These are phyloP conservation scores for Atopsyche davidsoni DNA, from an alignment of 1,140 invertebrate genomes.

Conservation along the genomic window DNA sequence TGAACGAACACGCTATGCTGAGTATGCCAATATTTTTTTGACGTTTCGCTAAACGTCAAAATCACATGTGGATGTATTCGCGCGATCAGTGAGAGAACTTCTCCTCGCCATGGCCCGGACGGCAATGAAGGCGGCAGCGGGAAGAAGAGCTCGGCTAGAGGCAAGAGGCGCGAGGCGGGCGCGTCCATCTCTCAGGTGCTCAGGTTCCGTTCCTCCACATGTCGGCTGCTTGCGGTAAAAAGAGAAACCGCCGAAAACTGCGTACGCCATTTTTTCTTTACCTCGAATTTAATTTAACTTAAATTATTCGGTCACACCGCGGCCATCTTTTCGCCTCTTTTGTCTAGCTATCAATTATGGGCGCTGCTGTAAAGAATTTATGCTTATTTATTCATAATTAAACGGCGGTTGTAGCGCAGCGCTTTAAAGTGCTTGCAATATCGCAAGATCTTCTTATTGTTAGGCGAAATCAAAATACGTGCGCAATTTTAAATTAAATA, in stretches of 20 bases:
- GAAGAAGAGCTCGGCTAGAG: not conserved
- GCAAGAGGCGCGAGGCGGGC: not conserved
- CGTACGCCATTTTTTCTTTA: slow-evolving; percentile 10
- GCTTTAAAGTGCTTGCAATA: too few species aligned
- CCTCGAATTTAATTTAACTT: slow-evolving; percentile 9
- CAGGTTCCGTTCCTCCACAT: slow-evolving; percentile 17
- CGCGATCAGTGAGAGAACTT: slow-evolving; percentile 7
- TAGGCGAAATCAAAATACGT: too few species aligned
- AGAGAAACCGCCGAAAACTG: slow-evolving; percentile 13
- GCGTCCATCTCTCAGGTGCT: slow-evolving; percentile 8
- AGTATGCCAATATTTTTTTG: too few species aligned
- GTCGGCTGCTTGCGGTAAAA: slow-evolving; percentile 15
- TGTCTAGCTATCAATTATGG: too few species aligned
- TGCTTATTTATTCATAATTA: too few species aligned
- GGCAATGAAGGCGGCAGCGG: slow-evolving; percentile 14
- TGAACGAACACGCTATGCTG: too few species aligned
- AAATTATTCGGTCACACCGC: slow-evolving; percentile 7
- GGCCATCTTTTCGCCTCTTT: too few species aligned
- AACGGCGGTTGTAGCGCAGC: too few species aligned
- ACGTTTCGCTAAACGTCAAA: slow-evolving; percentile 21
- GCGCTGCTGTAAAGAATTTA: too few species aligned
- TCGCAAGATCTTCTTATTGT: too few species aligned
- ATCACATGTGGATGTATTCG: slow-evolving; percentile 14
- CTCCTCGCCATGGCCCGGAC: slow-evolving; percentile 10
- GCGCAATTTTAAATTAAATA: too few species aligned